A percentile compares a stretch with the other conserved stretches of the same genome.
Conservation (phyloP, 2,797 vertebrate genomes). For the Tamandua tetradactyla region DNA sequence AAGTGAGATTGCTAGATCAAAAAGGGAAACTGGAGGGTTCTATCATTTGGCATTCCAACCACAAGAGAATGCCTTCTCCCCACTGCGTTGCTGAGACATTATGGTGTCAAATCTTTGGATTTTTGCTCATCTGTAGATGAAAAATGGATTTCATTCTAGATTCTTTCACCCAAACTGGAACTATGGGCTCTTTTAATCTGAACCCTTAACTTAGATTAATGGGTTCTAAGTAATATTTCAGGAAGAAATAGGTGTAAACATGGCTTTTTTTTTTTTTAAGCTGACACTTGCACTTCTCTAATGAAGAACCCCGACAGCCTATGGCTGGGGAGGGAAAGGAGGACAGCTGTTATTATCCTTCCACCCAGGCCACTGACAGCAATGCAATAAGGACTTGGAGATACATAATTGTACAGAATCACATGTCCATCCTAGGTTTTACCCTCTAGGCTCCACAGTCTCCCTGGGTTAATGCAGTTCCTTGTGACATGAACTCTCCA, state of each 20-base stretch:
- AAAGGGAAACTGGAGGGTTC: neutral
- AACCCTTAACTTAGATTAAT: constrained; percentile 14
- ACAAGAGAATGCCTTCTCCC: neutral
- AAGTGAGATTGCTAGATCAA: neutral
- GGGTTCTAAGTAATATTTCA: neutral
- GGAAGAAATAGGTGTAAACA: neutral
- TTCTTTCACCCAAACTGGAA: constrained; percentile 10
- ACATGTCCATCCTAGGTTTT: neutral
- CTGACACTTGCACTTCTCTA: neutral
- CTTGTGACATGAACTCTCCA: neutral
- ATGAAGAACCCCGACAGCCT: neutral
- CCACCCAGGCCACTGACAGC: fast-evolving
- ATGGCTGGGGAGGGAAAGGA: neutral
- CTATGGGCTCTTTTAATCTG: neutral
- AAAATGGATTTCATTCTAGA: neutral
- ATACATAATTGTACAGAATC: fast-evolving
- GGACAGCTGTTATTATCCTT: fast-evolving
- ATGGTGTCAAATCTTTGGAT: neutral
- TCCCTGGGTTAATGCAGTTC: neutral
- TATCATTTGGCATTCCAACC: neutral
- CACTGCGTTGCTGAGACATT: neutral
- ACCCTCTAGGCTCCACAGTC: no score
- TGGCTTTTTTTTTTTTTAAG: neutral
- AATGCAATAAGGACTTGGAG: fast-evolving
- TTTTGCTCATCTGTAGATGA: neutral